Evolutionary conservation across 2,113 vertebrate species (phyloP).

Genomic region (Mesocricetus auratus): DNA sequence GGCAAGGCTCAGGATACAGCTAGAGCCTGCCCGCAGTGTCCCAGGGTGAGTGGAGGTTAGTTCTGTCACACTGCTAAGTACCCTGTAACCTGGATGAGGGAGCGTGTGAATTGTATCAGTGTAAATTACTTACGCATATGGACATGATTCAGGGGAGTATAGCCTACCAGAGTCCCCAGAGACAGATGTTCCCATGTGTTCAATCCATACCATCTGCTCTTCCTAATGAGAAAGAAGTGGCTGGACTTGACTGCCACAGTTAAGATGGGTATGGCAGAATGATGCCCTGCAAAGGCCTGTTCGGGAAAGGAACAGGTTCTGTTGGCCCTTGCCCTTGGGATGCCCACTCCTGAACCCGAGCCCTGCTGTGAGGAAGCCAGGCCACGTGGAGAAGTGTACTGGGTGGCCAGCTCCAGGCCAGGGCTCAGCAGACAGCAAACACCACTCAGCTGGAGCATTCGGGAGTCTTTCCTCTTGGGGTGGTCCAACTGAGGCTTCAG

Average conservation of each 20-base stretch:
- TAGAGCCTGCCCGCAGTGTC: neutral
- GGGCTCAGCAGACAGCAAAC: neutral
- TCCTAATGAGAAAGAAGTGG: neutral
- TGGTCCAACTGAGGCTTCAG: neutral
- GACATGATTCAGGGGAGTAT: neutral
- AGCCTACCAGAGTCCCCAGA: neutral
- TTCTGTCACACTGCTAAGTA: neutral
- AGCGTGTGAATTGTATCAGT: neutral
- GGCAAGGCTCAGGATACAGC: neutral
- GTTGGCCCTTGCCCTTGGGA: neutral
- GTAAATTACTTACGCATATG: neutral
- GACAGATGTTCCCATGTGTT: neutral
- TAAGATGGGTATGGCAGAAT: neutral
- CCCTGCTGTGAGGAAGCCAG: neutral
- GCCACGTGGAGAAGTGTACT: neutral
- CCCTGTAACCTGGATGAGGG: neutral
- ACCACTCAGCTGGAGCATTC: fast-evolving
- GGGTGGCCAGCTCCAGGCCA: neutral
- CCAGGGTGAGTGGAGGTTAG: neutral
- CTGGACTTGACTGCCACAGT: neutral
- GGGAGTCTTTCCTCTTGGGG: neutral
- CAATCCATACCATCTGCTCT: neutral
- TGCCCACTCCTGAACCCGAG: no score
- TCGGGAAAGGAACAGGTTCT: neutral
- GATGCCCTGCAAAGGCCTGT: neutral